Evolutionary conservation across 2,888 invertebrate species (phyloP), one percentile per base, ranked within the genome.

Genomic region (Plutella xylostella): DNA sequence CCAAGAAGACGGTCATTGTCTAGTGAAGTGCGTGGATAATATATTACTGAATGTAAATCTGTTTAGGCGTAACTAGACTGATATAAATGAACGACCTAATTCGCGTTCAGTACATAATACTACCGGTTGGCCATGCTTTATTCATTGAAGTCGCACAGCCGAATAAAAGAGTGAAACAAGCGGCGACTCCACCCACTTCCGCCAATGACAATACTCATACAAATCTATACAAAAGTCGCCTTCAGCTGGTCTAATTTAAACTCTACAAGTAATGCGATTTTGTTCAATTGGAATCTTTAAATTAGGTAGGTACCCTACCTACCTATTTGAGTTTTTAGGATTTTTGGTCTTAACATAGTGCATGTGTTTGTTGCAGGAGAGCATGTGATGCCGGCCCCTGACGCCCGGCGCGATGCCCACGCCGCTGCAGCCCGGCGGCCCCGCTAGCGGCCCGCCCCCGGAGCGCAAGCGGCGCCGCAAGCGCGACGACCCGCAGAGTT

Each of bases 391-490:
- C 85, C 85, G 84, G 85, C 83, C 82, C 63, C 75, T 82, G 80
- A 82, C 83, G 83, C 80, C 76, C 83, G 85, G 85, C 84, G 85
- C 83, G 79, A 85, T 85, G 85, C 85, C 85, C 71, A 84, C 85
- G 84, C 85, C 85, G 83, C 82, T 83, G 82, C 85, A 83, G 83
- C 79, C 82, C 84, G 83, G 85, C 83, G 84, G 85, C 78, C 76
- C 84, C 86, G 80, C 80, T 85, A 79, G 85, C 85, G 77, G 85
- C 80, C 75, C 85, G 77, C 79, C 85, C 56, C 84, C 80, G 74
- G 85, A 86, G 73, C 82, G 86, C 77, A 86, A 87, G 83, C 85
- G 86, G 76, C 84, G 86, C 76, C 85, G 86, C 75, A 86, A 86
- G 72, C 86, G 86, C 74, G 86, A 86, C 78, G 86, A 86, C 68